Conservation (phyloP, 2,113 vertebrate genomes). For the Coregonus clupeaformis region DNA sequence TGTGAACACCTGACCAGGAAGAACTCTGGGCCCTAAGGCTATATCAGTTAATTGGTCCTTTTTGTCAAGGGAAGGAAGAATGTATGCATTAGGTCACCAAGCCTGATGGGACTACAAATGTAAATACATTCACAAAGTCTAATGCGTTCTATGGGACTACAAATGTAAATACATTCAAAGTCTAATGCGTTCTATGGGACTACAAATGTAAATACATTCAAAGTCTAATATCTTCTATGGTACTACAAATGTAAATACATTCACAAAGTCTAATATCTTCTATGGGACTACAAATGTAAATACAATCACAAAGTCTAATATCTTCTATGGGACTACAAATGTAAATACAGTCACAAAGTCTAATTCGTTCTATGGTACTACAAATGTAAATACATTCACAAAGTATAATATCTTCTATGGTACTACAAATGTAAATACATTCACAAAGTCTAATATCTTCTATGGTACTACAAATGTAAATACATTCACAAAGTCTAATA, state of each 20-base stretch:
- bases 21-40: conserved; percentile 8
- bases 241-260: background rate
- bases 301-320: too few species aligned
- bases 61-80: too few species aligned
- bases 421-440: background rate
- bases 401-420: background rate
- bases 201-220: background rate
- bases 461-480: background rate
- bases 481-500: too few species aligned
- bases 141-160: background rate
- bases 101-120: too few species aligned
- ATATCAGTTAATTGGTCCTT: too few species aligned
- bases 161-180: background rate
- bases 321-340: background rate
- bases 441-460: background rate
- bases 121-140: too few species aligned
- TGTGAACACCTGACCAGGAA: background rate
- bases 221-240: background rate
- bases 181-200: background rate
- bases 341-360: too few species aligned
- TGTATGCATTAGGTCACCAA: too few species aligned
- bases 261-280: background rate
- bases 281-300: background rate
- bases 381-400: background rate
- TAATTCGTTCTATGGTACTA: background rate